phyloP scores from a whole-genome alignment of 2,797 vertebrate genomes.

The Holocentrus rufus region DNA sequence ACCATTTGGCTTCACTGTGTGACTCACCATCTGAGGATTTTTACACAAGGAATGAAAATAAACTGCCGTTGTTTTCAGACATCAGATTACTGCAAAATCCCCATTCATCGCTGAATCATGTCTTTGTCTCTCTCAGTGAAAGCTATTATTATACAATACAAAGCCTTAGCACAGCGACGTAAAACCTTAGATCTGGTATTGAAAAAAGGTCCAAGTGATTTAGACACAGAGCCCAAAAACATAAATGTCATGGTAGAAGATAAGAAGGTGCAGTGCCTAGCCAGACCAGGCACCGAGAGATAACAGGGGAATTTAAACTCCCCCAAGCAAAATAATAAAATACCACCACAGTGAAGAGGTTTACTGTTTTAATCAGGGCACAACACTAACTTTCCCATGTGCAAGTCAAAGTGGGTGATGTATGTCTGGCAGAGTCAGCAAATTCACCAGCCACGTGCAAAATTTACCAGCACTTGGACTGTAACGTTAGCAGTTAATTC shows the following conservation, averaged over 20 bases:
- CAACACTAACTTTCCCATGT: not conserved
- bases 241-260: constrained; percentile 55
- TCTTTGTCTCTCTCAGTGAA: constrained; percentile 61
- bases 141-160: constrained; percentile 44
- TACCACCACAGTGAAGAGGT: constrained; percentile 5
- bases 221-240: constrained; percentile 41
- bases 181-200: constrained; percentile 7
- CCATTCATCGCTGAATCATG: constrained; percentile 57
- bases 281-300: constrained; percentile 52
- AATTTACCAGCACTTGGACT: not conserved
- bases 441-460: not conserved
- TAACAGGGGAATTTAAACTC: constrained; percentile 65
- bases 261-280: constrained; percentile 54
- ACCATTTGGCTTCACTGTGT: constrained; percentile 58
- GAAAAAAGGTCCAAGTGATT: constrained; percentile 32
- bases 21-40: constrained; percentile 74
- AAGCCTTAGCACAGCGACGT: constrained; percentile 19
- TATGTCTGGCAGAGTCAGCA: not conserved
- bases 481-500: not conserved
- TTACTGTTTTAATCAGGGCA: constrained; percentile 21
- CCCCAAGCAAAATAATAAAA: constrained; percentile 46
- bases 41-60: constrained; percentile 73
- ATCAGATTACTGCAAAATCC: constrained; percentile 60
- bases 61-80: constrained; percentile 71
- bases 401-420: not conserved